These are phyloP conservation scores for Epinotia bilunana DNA, from an alignment of 2,888 invertebrate genomes.

Conservation along the genomic window DNA sequence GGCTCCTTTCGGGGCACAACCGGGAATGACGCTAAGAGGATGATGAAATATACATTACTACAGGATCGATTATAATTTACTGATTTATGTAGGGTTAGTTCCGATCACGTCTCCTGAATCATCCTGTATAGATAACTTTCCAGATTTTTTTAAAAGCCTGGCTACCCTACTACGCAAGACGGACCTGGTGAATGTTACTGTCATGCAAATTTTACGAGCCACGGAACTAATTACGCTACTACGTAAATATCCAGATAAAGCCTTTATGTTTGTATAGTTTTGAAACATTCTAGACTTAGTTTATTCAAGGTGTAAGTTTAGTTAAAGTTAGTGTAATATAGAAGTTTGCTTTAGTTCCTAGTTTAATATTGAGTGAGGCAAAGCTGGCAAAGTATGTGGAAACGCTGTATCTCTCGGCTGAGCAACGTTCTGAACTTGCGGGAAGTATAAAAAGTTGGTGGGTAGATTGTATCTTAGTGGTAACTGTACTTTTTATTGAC, in stretches of 20 bases:
- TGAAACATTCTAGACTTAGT: constrained; percentile 62
- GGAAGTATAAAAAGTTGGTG: not conserved
- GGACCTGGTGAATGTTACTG: constrained; percentile 60
- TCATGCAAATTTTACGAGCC: constrained; percentile 73
- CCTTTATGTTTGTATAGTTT: constrained; percentile 70
- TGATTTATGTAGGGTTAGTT: too few species aligned
- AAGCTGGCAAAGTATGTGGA: constrained; percentile 50
- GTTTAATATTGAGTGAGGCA: constrained; percentile 61
- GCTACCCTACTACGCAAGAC: constrained; percentile 45
- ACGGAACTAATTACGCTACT: constrained; percentile 74
- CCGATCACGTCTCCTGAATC: too few species aligned
- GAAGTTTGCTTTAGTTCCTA: constrained; percentile 66
- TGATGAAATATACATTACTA: too few species aligned
- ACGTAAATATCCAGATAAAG: constrained; percentile 65
- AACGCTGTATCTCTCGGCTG: constrained; percentile 4
- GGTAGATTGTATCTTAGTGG: not conserved
- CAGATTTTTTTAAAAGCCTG: constrained; percentile 3
- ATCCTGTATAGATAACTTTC: not conserved
- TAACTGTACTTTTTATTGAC: not conserved
- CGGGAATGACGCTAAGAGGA: too few species aligned
- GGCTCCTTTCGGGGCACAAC: too few species aligned
- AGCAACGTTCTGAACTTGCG: constrained; percentile 1
- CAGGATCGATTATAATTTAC: too few species aligned
- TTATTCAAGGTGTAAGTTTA: constrained; percentile 65
- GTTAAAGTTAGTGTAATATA: constrained; percentile 62